phyloP scores from a whole-genome alignment of 1,140 invertebrate species.

The Pristionchus pacificus region DNA sequence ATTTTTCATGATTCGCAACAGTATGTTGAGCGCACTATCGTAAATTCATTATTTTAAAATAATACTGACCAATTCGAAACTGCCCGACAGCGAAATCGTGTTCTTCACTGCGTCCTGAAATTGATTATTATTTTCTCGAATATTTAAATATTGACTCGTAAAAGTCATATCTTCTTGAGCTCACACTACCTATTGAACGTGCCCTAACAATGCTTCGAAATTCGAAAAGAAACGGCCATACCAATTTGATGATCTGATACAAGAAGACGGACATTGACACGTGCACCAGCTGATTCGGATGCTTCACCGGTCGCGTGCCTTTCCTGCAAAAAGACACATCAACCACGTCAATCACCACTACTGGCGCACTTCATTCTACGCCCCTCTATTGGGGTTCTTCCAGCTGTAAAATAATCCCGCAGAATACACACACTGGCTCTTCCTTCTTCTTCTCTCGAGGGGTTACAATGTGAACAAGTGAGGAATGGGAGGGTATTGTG shows the following conservation, averaged over 20 bases:
- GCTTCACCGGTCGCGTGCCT: conserved; percentile 54
- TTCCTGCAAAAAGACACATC: conserved; percentile 41
- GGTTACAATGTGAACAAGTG: no score
- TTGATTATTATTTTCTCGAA: conserved; percentile 18
- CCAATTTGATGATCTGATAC: conserved; percentile 56
- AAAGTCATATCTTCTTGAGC: no score
- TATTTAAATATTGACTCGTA: conserved; percentile 1
- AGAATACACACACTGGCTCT: no score
- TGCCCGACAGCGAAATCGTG: conserved; percentile 53
- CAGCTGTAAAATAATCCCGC: no score
- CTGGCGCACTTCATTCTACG: no score
- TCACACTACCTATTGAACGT: neutral
- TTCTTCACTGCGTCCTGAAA: conserved; percentile 57
- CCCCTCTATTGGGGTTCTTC: no score
- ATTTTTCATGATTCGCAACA: no score
- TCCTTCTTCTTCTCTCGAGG: no score
- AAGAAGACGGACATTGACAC: conserved; percentile 55
- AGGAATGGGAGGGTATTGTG: no score
- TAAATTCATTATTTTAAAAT: no score
- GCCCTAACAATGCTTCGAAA: conserved; percentile 1
- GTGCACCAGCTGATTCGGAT: conserved; percentile 51
- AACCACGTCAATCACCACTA: no score
- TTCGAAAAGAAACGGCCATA: conserved; percentile 25
- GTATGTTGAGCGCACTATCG: no score
- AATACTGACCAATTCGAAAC: conserved; percentile 55